Percentiles rank a stretch among this genome's conserved stretches.
Evolutionary conservation across 2,797 vertebrate species (phyloP).

Genomic region (Artibeus jamaicensis): DNA sequence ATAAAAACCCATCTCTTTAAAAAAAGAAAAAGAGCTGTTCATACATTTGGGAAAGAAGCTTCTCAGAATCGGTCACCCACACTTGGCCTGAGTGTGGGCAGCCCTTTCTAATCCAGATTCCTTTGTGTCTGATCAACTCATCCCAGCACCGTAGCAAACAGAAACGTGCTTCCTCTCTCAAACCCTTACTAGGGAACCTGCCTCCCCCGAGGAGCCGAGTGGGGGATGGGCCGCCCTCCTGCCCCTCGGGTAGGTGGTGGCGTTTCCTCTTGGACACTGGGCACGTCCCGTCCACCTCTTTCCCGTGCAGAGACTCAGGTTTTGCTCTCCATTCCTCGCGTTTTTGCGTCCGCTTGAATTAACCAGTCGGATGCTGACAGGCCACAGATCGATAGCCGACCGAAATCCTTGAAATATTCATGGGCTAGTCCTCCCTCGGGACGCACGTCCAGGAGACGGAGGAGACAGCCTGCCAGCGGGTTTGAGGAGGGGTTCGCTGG

Average conservation of each 20-base stretch:
- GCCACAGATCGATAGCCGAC: slow-evolving; percentile 73
- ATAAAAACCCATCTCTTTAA: background rate
- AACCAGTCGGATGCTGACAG: slow-evolving; percentile 70
- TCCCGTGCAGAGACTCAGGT: background rate
- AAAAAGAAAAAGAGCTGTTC: background rate
- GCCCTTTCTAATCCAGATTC: background rate
- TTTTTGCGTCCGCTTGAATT: slow-evolving; percentile 77
- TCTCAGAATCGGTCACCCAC: background rate
- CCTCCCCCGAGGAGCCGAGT: background rate
- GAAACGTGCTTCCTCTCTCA: background rate
- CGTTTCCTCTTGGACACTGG: background rate
- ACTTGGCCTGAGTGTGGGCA: background rate
- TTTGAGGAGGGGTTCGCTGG: background rate
- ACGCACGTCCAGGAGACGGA: background rate
- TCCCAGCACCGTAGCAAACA: background rate
- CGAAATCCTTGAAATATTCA: slow-evolving; percentile 67
- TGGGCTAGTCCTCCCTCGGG: slow-evolving; percentile 44
- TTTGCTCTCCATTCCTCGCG: slow-evolving; percentile 28
- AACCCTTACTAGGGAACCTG: accelerated
- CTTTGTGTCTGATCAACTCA: background rate
- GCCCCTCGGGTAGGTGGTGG: background rate
- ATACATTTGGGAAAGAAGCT: background rate
- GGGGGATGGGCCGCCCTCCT: accelerated
- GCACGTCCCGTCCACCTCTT: no score
- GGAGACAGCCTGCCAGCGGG: slow-evolving; percentile 29